Evolutionary conservation across 2,797 vertebrate species (phyloP), one percentile per base, ranked within the genome.

Genomic region (Hippocampus kuda): DNA sequence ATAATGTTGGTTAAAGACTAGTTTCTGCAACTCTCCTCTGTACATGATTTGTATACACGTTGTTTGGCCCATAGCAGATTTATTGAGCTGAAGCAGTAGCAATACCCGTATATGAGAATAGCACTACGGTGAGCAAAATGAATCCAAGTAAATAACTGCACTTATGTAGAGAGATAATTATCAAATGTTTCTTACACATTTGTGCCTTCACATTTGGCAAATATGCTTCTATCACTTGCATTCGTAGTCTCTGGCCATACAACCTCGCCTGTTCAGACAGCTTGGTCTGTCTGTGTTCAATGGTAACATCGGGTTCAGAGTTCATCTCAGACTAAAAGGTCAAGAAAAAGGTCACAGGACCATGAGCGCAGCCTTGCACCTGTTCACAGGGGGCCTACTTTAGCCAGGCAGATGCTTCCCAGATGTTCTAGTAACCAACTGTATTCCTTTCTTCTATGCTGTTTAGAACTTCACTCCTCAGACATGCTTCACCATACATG

Each of bases 351-450:
- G 72, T 70, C 66, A 54, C 1, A 27, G 75, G 85, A 81, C 61
- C 79, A 77, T 48, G 54, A 73, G 67, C 70, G 83, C 70, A 84
- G 79, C 75, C 70, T 18, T 68, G 27, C 89, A 91, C 88, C 89
- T 91, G 89, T 85, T 89, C 70, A 75, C 67, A 71, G 75, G 78
- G 72, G 81, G 72, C 72, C 82, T 78, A 57, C 51, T 61, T 70
- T 73, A 72, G 65, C 49, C 24, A 42, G 70, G 69, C 79, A 69
- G 75, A 88, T 75, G 67, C 76, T 69, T 83, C 72, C 72, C 84
- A 89, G 86, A 90, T 89, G 88, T 85, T 84, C 70, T 30, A 13
- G 72, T 65, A 71, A 68, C 26, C 59, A 38, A 61, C 27, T 61
- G 59, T 61, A 20, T 61, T 61, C 27, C 15, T 20, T 34, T 34